phyloP scores from a whole-genome alignment of 2,113 vertebrate species.

The Ptilorrhoa leucosticta region DNA sequence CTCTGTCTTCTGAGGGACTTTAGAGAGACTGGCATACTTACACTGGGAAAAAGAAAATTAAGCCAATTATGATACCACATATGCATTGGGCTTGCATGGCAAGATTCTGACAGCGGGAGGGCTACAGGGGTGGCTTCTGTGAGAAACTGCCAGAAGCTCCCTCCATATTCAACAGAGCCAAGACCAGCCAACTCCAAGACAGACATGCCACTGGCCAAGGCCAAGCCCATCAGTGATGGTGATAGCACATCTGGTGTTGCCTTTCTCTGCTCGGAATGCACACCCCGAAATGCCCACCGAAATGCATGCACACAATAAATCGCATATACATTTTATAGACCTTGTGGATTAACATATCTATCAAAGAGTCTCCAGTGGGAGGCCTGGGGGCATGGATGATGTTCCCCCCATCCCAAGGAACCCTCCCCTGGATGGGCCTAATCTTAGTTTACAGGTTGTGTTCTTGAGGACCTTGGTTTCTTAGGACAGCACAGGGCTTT shows the following conservation, averaged over 20 bases:
- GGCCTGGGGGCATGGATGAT: too few species aligned
- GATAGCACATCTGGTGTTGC: neutral
- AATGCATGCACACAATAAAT: too few species aligned
- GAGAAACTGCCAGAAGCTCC: neutral
- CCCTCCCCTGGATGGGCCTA: too few species aligned
- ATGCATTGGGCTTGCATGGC: neutral
- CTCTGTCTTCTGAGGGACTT: neutral
- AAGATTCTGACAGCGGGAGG: neutral
- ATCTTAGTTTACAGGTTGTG: too few species aligned
- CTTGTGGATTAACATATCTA: too few species aligned
- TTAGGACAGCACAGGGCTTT: too few species aligned
- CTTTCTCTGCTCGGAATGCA: too few species aligned
- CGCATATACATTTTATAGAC: too few species aligned
- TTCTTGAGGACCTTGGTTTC: too few species aligned
- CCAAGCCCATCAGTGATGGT: rapidly evolving
- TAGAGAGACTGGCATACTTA: neutral
- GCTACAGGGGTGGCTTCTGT: neutral
- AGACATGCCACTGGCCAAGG: neutral
- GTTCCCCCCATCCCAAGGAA: too few species aligned
- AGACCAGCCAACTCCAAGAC: neutral
- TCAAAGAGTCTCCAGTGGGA: too few species aligned
- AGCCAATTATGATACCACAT: neutral
- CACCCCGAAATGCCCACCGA: too few species aligned
- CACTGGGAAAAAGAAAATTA: neutral
- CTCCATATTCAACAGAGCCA: neutral